These are phyloP conservation scores for Crenichthys baileyi DNA, from an alignment of 2,797 vertebrate species.

Conservation along the genomic window DNA sequence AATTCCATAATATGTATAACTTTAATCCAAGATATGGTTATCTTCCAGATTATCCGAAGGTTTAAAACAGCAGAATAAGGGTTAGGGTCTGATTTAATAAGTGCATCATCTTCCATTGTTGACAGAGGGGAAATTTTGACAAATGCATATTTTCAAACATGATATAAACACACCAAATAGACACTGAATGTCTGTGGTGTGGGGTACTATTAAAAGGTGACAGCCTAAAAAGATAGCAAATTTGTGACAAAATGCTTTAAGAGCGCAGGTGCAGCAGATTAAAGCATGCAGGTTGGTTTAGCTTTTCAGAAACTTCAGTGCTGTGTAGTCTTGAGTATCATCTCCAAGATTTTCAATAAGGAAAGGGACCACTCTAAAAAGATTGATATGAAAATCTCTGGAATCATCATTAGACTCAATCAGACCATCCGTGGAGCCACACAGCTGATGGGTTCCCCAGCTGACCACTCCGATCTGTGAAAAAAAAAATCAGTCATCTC, in stretches of 20 bases:
- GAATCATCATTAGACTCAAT: slow-evolving; percentile 23
- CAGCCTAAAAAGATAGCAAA: neutral
- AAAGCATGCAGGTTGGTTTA: slow-evolving; percentile 14
- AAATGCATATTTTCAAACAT: neutral
- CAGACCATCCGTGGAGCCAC: accelerated
- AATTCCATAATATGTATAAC: neutral
- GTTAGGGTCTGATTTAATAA: neutral
- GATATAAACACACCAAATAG: neutral
- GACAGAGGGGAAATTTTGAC: neutral
- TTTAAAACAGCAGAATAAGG: neutral
- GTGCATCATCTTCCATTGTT: neutral
- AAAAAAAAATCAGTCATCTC: neutral
- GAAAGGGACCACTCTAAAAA: slow-evolving; percentile 67
- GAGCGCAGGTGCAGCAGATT: neutral
- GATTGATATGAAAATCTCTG: slow-evolving; percentile 76
- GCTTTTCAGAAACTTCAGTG: slow-evolving; percentile 52
- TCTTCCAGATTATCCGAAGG: neutral
- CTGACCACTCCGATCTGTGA: slow-evolving; percentile 71
- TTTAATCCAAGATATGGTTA: neutral
- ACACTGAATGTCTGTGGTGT: neutral
- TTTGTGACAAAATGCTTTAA: neutral
- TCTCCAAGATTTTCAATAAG: slow-evolving; percentile 58
- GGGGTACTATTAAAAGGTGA: neutral
- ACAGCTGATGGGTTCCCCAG: slow-evolving; percentile 61
- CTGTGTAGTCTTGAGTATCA: slow-evolving; percentile 3